phyloP scores from a whole-genome alignment of 1,140 invertebrate genomes.

The Neodiprion lecontei region DNA sequence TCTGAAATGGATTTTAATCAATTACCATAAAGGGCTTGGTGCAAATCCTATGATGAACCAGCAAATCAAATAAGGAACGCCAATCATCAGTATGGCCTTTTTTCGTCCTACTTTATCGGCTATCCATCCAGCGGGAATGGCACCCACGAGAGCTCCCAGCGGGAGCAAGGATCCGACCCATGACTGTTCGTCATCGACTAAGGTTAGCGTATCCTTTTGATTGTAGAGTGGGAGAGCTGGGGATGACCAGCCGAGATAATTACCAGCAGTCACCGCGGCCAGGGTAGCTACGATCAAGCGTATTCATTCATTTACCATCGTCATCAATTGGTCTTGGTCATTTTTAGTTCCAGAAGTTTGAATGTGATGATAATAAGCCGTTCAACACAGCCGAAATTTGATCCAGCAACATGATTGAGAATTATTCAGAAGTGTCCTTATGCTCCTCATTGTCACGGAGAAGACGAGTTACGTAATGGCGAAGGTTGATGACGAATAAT shows the following conservation, averaged over 20 bases:
- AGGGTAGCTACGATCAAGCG: constrained; percentile 60
- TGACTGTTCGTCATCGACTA: constrained; percentile 52
- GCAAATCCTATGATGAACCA: constrained; percentile 67
- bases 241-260: constrained; percentile 66
- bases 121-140: constrained; percentile 65
- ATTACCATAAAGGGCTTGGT: constrained; percentile 26
- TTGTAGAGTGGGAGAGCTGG: constrained; percentile 59
- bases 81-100: constrained; percentile 64
- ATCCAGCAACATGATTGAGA: no score
- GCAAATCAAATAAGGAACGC: constrained; percentile 66
- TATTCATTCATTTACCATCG: neutral
- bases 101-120: constrained; percentile 73
- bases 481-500: no score
- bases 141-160: constrained; percentile 64
- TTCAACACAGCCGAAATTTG: no score
- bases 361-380: neutral
- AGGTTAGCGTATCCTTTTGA: constrained; percentile 19
- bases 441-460: no score
- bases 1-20: neutral
- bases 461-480: no score
- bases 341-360: neutral
- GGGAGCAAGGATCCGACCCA: constrained; percentile 65
- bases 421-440: no score
- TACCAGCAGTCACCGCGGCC: constrained; percentile 63
- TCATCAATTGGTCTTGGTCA: constrained; percentile 18